phyloP scores from a whole-genome alignment of 2,888 invertebrate genomes.

The Heliconius cydno region DNA sequence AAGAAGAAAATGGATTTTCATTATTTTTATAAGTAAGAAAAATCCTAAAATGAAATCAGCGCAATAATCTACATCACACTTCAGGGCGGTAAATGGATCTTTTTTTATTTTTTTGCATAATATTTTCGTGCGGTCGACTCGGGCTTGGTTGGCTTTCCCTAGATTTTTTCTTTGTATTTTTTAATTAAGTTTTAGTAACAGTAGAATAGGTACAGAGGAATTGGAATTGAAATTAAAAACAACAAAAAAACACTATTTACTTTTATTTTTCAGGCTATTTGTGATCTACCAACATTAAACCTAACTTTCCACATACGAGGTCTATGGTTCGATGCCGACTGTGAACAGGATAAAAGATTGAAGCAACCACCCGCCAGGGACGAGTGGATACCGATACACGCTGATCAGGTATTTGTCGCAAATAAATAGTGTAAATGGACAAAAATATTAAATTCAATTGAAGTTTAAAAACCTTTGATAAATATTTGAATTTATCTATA shows the following conservation, averaged over 20 bases:
- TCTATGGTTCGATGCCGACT: conserved; percentile 72
- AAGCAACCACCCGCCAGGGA: conserved; percentile 64
- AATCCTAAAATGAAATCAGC: no score
- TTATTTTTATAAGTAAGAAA: no score
- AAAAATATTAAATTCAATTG: no score
- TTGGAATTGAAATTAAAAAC: no score
- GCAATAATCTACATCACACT: no score
- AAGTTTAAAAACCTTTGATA: no score
- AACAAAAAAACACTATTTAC: no score
- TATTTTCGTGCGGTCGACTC: not conserved
- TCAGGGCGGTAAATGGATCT: not conserved
- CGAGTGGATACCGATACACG: conserved; percentile 85
- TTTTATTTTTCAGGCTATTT: conserved; percentile 75
- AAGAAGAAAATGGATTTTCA: no score
- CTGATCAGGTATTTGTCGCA: conserved; percentile 80
- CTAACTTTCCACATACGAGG: conserved; percentile 84
- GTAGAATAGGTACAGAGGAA: no score
- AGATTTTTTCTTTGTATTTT: no score
- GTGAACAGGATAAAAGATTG: conserved; percentile 68
- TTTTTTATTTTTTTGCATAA: not conserved
- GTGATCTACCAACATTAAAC: conserved; percentile 86
- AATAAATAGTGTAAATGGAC: not conserved
- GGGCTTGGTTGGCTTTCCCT: not conserved
- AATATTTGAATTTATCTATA: no score
- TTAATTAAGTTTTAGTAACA: no score